Base-by-base conservation (phyloP, 2,888 invertebrate genomes). In the Eretmocerus hayati region DNA sequence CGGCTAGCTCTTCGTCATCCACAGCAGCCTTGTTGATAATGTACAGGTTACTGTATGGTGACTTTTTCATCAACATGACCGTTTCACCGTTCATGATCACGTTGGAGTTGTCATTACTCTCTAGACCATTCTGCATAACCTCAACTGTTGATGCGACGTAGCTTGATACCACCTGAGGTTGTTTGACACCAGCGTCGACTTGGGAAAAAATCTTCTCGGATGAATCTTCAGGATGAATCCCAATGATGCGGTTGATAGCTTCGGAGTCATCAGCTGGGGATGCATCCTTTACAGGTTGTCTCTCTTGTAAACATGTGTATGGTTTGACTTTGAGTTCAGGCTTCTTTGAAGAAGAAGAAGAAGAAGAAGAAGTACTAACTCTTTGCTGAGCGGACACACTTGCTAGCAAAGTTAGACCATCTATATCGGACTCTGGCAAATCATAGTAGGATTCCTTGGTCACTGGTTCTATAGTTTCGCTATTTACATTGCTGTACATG, bases 71-170 rank as follows among this genome's bases (percentile, higher is more conserved):
- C 3, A 71, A 46, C 16, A 69, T 62, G 5, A 71, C 62, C 0
- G 71, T 70, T 40, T 71, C 71, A 0, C 71, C 71, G 38, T 65
- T 69, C 1, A 71, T 48, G 45, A 71, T 71, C 13, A 67, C 69
- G 15, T 68, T 66, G 0, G 65, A 58, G 15, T 62, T 64, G 38
- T 66, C 67, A 16, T 49, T 51, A 23, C 62, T 63, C 18, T 52
- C 52, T n/a, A 50, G 16, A 9, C 41, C 42, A 4, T 20, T 32
- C 16, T 49, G 48, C 13, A 45, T 30, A 9, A 23, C 15, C 18
- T 54, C 54, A 5, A 52, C 50, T n/a, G n/a, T n/a, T n/a, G n/a
- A n/a, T 9, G 41, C 13, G 5, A 48, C 35, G 38, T 52, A 52
- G 1, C 47, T 46, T 2, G 44, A 5, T 2, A 48, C 1, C 9